Conservation (phyloP, 2,888 invertebrate species). For the Sphecodes monilicornis region DNA sequence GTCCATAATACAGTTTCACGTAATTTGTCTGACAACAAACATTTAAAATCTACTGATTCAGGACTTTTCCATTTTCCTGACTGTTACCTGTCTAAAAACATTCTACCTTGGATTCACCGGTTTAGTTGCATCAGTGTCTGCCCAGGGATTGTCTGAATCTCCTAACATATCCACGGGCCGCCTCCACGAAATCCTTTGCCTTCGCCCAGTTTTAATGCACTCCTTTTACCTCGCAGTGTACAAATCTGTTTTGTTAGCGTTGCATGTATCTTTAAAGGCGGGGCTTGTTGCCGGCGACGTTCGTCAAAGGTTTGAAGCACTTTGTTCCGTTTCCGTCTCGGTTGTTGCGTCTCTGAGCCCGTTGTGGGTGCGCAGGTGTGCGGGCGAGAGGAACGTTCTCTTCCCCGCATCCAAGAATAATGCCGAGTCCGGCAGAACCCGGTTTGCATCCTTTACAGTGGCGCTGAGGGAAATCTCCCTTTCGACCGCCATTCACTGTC, state of each 20-base stretch:
- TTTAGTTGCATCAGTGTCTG: neutral
- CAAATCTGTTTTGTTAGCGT: neutral
- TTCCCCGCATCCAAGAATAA: constrained; percentile 19
- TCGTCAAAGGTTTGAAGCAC: neutral
- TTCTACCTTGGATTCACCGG: too few relatives aligned
- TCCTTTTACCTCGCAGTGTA: neutral
- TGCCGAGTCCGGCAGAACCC: constrained; percentile 1
- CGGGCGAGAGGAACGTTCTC: neutral
- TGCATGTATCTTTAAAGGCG: neutral
- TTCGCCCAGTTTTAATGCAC: too few relatives aligned
- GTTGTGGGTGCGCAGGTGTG: neutral
- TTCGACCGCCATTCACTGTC: neutral
- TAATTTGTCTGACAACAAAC: neutral
- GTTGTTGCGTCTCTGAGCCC: neutral
- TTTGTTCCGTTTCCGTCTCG: constrained; percentile 7
- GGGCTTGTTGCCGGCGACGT: neutral
- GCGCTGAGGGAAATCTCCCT: neutral
- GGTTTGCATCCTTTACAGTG: neutral
- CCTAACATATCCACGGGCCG: neutral
- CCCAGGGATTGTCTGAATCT: neutral
- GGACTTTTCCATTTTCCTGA: neutral
- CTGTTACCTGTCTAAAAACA: too few relatives aligned
- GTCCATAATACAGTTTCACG: too few relatives aligned
- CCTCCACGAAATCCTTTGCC: neutral
- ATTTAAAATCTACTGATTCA: neutral